Percentiles rank a stretch among this genome's conserved stretches.
Conservation (phyloP, 2,888 invertebrate species). For the Malacosoma neustria region DNA sequence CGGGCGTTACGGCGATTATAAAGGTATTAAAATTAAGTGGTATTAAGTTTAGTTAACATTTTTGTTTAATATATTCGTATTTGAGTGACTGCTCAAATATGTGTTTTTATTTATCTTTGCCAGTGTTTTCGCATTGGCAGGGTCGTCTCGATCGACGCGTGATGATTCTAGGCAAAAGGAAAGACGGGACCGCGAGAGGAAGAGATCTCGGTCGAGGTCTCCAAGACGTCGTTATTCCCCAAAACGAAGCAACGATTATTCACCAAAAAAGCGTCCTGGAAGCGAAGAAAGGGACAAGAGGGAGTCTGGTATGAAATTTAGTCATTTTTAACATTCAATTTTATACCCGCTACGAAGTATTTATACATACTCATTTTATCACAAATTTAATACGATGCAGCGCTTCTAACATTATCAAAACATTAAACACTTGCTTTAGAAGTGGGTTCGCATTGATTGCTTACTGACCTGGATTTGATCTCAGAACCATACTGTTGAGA, state of each 20-base stretch:
- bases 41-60: conserved; percentile 4
- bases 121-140: conserved; percentile 86
- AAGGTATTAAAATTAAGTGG: conserved; percentile 24
- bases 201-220: conserved; percentile 38
- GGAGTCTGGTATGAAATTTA: conserved; percentile 13
- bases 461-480: too few species aligned
- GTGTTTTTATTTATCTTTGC: conserved; percentile 76
- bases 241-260: conserved; percentile 19
- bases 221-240: conserved; percentile 32
- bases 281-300: conserved; percentile 28
- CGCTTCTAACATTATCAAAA: too few species aligned
- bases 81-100: conserved; percentile 31
- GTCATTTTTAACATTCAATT: too few species aligned
- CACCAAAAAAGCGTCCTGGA: conserved; percentile 19
- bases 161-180: conserved; percentile 65
- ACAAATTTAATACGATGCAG: too few species aligned
- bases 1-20: conserved; percentile 20
- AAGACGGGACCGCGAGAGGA: conserved; percentile 26
- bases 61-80: neutral
- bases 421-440: too few species aligned
- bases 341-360: too few species aligned
- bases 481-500: too few species aligned
- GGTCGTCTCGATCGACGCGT: conserved; percentile 76
- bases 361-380: too few species aligned
- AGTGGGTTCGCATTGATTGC: too few species aligned